These are phyloP conservation scores for Agelas oroides DNA, from an alignment of 37 sponge, comb jelly and placozoan genomes.

Conservation along the genomic window DNA sequence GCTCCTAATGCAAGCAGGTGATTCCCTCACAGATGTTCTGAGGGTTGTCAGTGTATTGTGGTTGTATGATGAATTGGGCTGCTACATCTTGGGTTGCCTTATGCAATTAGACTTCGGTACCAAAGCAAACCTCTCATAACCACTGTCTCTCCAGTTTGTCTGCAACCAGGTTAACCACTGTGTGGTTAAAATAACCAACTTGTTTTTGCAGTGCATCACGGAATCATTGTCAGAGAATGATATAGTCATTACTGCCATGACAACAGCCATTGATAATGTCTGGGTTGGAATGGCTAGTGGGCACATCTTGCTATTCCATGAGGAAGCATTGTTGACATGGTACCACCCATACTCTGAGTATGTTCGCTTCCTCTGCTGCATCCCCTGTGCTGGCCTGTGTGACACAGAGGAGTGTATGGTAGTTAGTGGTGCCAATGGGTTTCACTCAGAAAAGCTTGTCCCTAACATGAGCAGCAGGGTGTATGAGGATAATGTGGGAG, in stretches of 20 bases:
- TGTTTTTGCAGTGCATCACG: slow-evolving; percentile 7
- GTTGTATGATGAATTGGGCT: too few relatives aligned
- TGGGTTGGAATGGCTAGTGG: slow-evolving; percentile 91
- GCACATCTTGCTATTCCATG: slow-evolving; percentile 81
- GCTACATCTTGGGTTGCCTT: too few relatives aligned
- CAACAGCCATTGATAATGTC: slow-evolving; percentile 76
- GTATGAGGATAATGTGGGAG: slow-evolving; percentile 50
- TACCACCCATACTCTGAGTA: slow-evolving; percentile 74
- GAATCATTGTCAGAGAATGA: slow-evolving; percentile 24
- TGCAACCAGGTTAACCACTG: too few relatives aligned
- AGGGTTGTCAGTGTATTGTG: too few relatives aligned
- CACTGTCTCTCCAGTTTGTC: too few relatives aligned
- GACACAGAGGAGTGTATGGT: slow-evolving; percentile 77
- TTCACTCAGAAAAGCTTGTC: slow-evolving; percentile 21
- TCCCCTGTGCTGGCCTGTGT: slow-evolving; percentile 63
- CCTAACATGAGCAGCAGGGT: not conserved
- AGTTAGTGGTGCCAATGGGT: slow-evolving; percentile 70
- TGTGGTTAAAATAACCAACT: too few relatives aligned
- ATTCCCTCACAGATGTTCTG: too few relatives aligned
- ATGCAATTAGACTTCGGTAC: too few relatives aligned
- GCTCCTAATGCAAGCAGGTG: too few relatives aligned
- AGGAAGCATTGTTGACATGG: slow-evolving; percentile 59
- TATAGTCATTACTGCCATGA: slow-evolving; percentile 72
- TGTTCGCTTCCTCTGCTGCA: slow-evolving; percentile 66
- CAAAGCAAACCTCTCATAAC: too few relatives aligned